phyloP scores from a whole-genome alignment of 1,140 invertebrate genomes.

The Linepithema humile region DNA sequence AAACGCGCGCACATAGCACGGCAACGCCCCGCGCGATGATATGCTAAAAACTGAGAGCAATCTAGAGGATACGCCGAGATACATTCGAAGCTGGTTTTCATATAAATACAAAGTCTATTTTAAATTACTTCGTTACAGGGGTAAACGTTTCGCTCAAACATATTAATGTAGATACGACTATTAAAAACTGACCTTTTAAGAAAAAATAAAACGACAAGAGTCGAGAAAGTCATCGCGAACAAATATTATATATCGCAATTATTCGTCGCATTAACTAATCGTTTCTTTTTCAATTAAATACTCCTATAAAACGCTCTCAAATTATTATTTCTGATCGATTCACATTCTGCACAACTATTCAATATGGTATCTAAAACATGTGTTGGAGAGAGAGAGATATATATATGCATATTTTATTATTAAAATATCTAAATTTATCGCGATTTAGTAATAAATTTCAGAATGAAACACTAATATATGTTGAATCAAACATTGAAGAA shows the following conservation, averaged over 20 bases:
- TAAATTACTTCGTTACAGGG: neutral
- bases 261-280: too few species aligned
- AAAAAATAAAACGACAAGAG: too few species aligned
- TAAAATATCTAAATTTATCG: neutral
- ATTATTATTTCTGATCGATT: too few species aligned
- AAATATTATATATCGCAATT: too few species aligned
- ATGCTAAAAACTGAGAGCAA: neutral
- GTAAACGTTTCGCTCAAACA: neutral
- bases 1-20: too few species aligned
- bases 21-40: too few species aligned
- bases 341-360: too few species aligned
- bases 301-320: too few species aligned
- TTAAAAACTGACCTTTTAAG: too few species aligned
- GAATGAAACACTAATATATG: neutral
- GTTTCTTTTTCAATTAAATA: too few species aligned
- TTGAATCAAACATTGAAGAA: neutral
- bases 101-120: neutral
- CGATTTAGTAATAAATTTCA: neutral
- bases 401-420: conserved; percentile 14
- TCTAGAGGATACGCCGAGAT: neutral
- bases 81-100: neutral
- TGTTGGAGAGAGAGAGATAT: neutral
- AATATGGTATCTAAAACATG: conserved; percentile 9
- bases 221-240: too few species aligned
- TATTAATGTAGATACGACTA: neutral